Conservation (phyloP, 1,140 invertebrate genomes). For the Platyscapa corneri region DNA sequence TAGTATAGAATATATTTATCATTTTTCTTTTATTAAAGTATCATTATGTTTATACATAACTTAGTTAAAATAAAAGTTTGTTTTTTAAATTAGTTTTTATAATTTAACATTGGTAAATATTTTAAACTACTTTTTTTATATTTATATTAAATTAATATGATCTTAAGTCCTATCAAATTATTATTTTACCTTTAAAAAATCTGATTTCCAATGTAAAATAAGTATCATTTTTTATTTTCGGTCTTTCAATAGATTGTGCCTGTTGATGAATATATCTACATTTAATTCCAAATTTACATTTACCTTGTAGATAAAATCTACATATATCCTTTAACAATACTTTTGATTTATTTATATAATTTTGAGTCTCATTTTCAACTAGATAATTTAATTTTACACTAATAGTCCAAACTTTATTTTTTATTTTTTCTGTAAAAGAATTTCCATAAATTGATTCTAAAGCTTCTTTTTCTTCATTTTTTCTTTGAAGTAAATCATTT, state of each 20-base stretch:
- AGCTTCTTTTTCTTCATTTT: slow-evolving; percentile 81
- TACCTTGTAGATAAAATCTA: slow-evolving; percentile 79
- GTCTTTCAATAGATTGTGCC: slow-evolving; percentile 67
- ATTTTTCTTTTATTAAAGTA: no score
- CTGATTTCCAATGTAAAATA: slow-evolving; percentile 82
- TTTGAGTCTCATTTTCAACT: slow-evolving; percentile 77
- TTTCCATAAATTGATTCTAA: slow-evolving; percentile 84
- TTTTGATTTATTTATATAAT: slow-evolving; percentile 70
- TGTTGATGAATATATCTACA: slow-evolving; percentile 83
- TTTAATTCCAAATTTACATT: slow-evolving; percentile 81
- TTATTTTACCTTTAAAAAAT: slow-evolving; percentile 78
- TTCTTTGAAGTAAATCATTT: slow-evolving; percentile 78
- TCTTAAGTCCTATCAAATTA: slow-evolving; percentile 32
- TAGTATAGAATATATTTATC: not conserved
- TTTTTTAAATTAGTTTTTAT: no score
- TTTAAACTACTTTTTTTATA: not conserved
- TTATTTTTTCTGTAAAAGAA: slow-evolving; percentile 79
- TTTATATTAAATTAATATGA: slow-evolving; percentile 23
- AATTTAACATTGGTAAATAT: no score
- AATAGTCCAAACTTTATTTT: slow-evolving; percentile 80
- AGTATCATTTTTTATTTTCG: slow-evolving; percentile 64
- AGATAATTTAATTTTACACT: slow-evolving; percentile 81
- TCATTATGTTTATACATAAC: no score
- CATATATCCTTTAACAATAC: slow-evolving; percentile 79
- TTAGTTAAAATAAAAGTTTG: no score